Percentiles rank a stretch among this genome's conserved stretches.
Conservation (phyloP, 2,797 vertebrate species). For the Cottoperca gobio region DNA sequence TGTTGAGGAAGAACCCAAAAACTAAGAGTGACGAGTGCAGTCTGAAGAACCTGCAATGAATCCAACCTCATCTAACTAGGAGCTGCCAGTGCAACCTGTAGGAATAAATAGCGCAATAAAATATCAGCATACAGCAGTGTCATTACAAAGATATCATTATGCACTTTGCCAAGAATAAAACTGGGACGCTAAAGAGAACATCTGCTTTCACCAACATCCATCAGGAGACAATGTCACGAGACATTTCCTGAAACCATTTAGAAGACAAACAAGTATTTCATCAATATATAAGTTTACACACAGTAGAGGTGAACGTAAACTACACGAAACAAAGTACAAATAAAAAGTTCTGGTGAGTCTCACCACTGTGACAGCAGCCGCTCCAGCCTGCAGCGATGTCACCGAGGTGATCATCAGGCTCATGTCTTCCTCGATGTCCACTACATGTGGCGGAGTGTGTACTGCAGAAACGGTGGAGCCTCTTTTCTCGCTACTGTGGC, state of each 20-base stretch:
- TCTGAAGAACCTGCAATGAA: slow-evolving; percentile 1
- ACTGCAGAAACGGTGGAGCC: slow-evolving; percentile 51
- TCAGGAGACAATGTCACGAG: background rate
- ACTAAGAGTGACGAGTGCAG: background rate
- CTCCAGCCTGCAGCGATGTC: slow-evolving; percentile 92
- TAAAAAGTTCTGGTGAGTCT: slow-evolving; percentile 23
- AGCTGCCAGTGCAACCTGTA: slow-evolving; percentile 6
- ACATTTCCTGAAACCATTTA: background rate
- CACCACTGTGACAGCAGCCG: slow-evolving; percentile 68
- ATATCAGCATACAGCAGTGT: background rate
- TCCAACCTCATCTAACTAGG: background rate
- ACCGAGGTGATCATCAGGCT: slow-evolving; percentile 98
- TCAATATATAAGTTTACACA: too few species aligned
- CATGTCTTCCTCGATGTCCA: slow-evolving; percentile 83
- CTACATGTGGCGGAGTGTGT: slow-evolving; percentile 34
- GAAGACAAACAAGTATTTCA: background rate
- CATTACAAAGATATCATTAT: slow-evolving; percentile 18
- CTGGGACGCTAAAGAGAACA: slow-evolving; percentile 3
- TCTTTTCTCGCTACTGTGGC: slow-evolving; percentile 73
- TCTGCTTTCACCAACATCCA: slow-evolving; percentile 14
- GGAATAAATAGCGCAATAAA: slow-evolving; percentile 20
- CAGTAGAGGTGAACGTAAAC: background rate
- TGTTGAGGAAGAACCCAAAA: slow-evolving; percentile 16
- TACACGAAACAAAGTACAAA: background rate
- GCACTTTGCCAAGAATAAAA: slow-evolving; percentile 10